Evolutionary conservation across 2,113 vertebrate species (phyloP), one percentile per base, ranked within the genome.

Genomic region (Tachysurus fulvidraco): DNA sequence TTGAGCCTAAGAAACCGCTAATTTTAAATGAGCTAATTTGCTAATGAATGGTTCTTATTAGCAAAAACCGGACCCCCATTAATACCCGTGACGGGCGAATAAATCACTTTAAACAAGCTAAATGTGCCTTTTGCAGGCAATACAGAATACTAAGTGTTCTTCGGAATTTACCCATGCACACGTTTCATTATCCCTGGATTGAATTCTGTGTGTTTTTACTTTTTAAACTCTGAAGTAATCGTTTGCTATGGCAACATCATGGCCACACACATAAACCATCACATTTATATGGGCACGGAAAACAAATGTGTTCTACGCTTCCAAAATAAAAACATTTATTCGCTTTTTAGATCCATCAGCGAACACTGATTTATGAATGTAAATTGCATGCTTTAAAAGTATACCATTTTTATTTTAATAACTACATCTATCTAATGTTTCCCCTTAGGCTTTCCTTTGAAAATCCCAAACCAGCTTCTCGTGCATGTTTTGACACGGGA

Each of bases 401-500:
- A 59, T 81, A 60, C 55, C 36, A 46, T 60, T 59, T 81, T 41
- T 25, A 25, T 60, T 60, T 81, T 36, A 44, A 60, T 44, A 60
- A 25, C 52, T 78, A 30, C 25, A 30, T 77, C 5, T 52, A 30
- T 77, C 5, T 52, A 36, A 50, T 54, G 54, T 79, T 79, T 85
- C 14, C 44, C 74, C 60, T 36, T 25, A 52, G 85, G 78, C 65
- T 73, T 71, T 81, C 36, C 13, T 30, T 86, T 30, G 54, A 71
- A 59, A 71, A 60, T 86, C 19, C 19, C 1, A 78, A 36, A 28
- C 46, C 65, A 60, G 65, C 78, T 81, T 50, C 41, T 60, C n/a
- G 4, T 86, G 54, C 85, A 36, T 81, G 85, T 86, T 86, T 86
- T 86, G 85, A 86, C 78, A 81, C 9, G 78, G 85, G 25, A 73